Conservation (phyloP, 2,113 vertebrate genomes). For the Gobiocypris rarus region DNA sequence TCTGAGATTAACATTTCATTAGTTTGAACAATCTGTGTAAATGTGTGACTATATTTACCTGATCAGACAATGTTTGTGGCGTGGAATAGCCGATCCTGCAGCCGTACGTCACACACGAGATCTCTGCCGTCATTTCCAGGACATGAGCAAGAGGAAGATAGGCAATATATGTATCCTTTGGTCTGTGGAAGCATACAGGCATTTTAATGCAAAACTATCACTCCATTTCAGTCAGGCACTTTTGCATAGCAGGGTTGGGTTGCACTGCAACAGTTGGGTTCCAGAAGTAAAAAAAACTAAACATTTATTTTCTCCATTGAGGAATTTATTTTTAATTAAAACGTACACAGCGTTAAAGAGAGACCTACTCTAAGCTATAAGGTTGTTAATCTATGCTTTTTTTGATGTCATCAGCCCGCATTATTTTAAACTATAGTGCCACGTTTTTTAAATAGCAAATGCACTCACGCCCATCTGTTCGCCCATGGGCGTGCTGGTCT, state of each 20-base stretch:
- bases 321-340: not conserved
- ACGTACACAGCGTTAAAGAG: not conserved
- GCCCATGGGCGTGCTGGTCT: too few relatives aligned
- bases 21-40: not conserved
- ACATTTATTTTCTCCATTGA: not conserved
- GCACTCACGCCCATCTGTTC: too few relatives aligned
- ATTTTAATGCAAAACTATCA: not conserved
- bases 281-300: not conserved
- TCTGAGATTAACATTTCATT: not conserved
- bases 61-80: constrained; percentile 93
- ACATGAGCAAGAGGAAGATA: constrained; percentile 97
- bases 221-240: not conserved
- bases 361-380: not conserved
- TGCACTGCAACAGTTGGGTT: not conserved
- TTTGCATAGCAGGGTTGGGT: not conserved
- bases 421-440: not conserved
- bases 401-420: not conserved
- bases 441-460: too few relatives aligned
- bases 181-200: constrained; percentile 69
- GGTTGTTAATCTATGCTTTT: not conserved
- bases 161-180: constrained; percentile 93
- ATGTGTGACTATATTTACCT: constrained; percentile 75
- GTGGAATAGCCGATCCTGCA: constrained; percentile 97
- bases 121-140: constrained; percentile 94
- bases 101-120: constrained; percentile 93